Evolutionary conservation across 2,797 vertebrate genomes (phyloP).

Genomic region (Cottoperca gobio): DNA sequence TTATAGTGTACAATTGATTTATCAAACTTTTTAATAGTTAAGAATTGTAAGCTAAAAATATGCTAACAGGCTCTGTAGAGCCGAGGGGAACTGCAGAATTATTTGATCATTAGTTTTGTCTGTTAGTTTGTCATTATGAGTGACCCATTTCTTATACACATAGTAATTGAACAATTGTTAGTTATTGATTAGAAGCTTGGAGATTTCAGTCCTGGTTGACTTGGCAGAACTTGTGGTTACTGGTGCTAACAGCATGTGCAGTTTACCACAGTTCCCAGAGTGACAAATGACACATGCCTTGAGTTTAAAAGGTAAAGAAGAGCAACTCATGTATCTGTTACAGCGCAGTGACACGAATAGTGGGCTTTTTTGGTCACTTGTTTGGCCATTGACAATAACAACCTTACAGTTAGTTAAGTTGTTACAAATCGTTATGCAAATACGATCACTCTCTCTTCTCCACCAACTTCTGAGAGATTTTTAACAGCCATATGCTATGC

Average conservation of each 20-base stretch:
- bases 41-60: too few relatives aligned
- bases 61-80: too few relatives aligned
- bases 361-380: too few relatives aligned
- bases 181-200: neutral
- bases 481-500: neutral
- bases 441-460: neutral
- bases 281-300: neutral
- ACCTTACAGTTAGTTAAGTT: neutral
- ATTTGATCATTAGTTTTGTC: too few relatives aligned
- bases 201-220: neutral
- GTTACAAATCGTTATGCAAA: neutral
- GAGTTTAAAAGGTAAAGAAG: too few relatives aligned
- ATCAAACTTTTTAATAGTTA: too few relatives aligned
- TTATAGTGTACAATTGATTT: too few relatives aligned
- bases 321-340: neutral
- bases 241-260: neutral
- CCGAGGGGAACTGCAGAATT: too few relatives aligned
- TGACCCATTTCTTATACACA: too few relatives aligned
- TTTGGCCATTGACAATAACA: too few relatives aligned
- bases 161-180: neutral
- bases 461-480: neutral
- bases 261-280: neutral
- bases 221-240: neutral
- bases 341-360: neutral
- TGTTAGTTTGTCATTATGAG: too few relatives aligned